Evolutionary conservation across 2,113 vertebrate genomes (phyloP).

Genomic region (Zosterops borbonicus): DNA sequence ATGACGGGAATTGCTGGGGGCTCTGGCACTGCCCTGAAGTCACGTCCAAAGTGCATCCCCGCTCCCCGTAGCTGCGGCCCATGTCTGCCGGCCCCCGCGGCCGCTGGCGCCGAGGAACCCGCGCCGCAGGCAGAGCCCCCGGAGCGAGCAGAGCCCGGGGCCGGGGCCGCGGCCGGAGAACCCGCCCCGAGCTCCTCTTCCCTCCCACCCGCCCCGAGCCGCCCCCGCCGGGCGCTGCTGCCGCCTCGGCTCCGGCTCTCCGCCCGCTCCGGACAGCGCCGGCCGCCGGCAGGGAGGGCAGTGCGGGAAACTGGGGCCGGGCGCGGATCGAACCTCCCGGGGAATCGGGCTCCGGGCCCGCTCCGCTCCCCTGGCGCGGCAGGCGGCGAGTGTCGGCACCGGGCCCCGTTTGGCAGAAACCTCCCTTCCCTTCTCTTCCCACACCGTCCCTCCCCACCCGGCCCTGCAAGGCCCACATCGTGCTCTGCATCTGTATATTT

Average conservation of each 20-base stretch:
- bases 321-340: neutral
- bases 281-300: too few relatives aligned
- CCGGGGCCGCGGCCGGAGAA: neutral
- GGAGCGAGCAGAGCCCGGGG: neutral
- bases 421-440: neutral
- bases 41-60: neutral
- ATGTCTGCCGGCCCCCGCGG: neutral
- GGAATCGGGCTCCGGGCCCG: neutral
- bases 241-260: too few relatives aligned
- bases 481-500: constrained; percentile 59
- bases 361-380: neutral
- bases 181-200: neutral
- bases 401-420: neutral
- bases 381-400: neutral
- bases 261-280: neutral
- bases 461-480: neutral
- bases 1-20: neutral
- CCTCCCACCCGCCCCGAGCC: neutral
- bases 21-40: neutral
- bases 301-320: neutral
- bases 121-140: neutral
- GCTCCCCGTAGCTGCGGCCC: too few relatives aligned
- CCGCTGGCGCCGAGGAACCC: neutral
- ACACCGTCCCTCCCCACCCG: too few relatives aligned
- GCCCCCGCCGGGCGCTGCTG: neutral